These are phyloP conservation scores for Protonibea diacanthus DNA, from an alignment of 2,797 vertebrate species.

Conservation along the genomic window DNA sequence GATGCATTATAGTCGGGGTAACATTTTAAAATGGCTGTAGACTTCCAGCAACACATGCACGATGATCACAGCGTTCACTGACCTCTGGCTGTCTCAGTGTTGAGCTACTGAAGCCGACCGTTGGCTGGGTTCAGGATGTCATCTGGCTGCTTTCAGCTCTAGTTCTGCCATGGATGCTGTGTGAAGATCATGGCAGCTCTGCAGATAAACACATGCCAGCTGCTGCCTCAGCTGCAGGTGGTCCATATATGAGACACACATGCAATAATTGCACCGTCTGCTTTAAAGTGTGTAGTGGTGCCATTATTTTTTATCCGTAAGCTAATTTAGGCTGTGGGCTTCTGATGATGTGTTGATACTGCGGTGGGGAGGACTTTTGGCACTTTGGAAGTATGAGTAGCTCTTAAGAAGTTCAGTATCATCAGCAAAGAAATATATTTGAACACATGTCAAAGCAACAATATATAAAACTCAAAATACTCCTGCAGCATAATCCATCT, in stretches of 20 bases:
- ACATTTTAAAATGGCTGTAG: constrained; percentile 6
- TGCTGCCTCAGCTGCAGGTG: constrained; percentile 80
- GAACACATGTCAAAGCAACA: constrained; percentile 17
- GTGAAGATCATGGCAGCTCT: constrained; percentile 51
- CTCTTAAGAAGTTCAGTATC: not conserved
- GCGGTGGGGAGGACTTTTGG: not conserved
- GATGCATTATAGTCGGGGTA: constrained; percentile 15
- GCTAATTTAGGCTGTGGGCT: constrained; percentile 26
- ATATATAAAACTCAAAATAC: not conserved
- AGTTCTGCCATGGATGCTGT: constrained; percentile 57
- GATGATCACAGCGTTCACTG: constrained; percentile 27
- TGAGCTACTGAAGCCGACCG: constrained; percentile 31
- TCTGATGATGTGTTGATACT: constrained; percentile 11
- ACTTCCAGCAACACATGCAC: constrained; percentile 14
- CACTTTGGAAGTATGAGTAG: no score
- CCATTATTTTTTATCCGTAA: constrained; percentile 31
- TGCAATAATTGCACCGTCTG: constrained; percentile 66
- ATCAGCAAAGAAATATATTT: not conserved
- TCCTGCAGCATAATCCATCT: not conserved
- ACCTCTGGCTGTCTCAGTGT: constrained; percentile 33
- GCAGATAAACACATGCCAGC: constrained; percentile 73
- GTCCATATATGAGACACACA: constrained; percentile 68
- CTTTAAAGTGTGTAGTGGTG: constrained; percentile 45
- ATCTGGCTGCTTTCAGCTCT: constrained; percentile 58
- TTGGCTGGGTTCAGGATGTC: constrained; percentile 48